Evolutionary conservation across 2,888 invertebrate species (phyloP).

Genomic region (Tachystola acroxantha): DNA sequence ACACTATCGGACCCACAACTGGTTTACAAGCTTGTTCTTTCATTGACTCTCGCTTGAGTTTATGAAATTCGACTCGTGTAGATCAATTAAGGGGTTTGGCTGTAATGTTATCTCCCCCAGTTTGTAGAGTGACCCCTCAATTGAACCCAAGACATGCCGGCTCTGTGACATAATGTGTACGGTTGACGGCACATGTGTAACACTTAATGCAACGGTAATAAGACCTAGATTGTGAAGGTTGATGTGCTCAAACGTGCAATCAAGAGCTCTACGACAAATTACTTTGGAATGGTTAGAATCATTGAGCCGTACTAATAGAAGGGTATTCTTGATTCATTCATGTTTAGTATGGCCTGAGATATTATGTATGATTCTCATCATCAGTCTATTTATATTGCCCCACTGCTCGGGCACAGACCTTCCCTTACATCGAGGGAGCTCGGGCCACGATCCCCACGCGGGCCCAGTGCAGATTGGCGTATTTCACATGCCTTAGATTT

Average conservation of each 20-base stretch:
- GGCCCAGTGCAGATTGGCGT: too few relatives aligned
- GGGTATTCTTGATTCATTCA: constrained; percentile 2
- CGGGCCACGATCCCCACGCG: too few relatives aligned
- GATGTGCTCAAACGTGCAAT: too few relatives aligned
- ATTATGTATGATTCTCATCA: too few relatives aligned
- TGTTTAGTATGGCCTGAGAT: not conserved
- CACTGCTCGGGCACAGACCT: too few relatives aligned
- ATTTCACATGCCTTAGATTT: too few relatives aligned
- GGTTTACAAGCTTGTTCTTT: constrained; percentile 23
- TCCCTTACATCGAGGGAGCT: too few relatives aligned
- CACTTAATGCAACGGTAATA: too few relatives aligned
- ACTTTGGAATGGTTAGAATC: constrained; percentile 12
- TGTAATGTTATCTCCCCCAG: constrained; percentile 41
- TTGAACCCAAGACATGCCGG: constrained; percentile 48
- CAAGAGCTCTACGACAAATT: constrained; percentile 16
- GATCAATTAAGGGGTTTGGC: constrained; percentile 25
- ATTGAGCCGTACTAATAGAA: constrained; percentile 7
- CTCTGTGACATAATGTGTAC: constrained; percentile 46
- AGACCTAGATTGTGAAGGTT: too few relatives aligned
- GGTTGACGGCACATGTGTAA: too few relatives aligned
- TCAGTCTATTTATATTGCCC: too few relatives aligned
- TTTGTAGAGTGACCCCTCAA: constrained; percentile 45
- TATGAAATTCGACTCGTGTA: constrained; percentile 22
- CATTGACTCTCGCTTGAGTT: constrained; percentile 8
- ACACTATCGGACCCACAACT: constrained; percentile 16